Percentiles rank a stretch among this genome's conserved stretches.
Conservation (phyloP, 2,888 invertebrate species). For the Phasia obesa region DNA sequence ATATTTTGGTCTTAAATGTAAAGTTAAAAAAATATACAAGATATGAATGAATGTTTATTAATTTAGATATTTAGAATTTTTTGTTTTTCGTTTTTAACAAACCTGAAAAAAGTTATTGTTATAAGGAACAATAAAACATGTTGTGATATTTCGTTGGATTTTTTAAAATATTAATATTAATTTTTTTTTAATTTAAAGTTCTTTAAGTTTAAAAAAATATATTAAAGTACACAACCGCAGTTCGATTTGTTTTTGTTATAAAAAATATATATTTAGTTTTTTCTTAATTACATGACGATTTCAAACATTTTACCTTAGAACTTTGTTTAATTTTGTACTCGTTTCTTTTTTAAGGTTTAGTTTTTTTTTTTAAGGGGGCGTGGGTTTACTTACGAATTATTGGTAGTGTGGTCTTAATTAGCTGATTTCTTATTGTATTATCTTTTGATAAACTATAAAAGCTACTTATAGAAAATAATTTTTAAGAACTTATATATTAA, state of each 20-base stretch:
- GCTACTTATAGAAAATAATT: slow-evolving; percentile 17
- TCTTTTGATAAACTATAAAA: slow-evolving; percentile 17
- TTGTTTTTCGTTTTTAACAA: not conserved
- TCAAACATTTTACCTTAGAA: slow-evolving; percentile 38
- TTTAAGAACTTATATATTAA: slow-evolving; percentile 1
- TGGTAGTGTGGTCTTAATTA: slow-evolving; percentile 67
- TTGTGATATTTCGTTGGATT: slow-evolving; percentile 78
- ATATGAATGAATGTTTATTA: slow-evolving; percentile 41
- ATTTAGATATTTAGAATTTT: slow-evolving; percentile 16
- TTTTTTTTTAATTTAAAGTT: not conserved
- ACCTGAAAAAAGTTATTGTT: slow-evolving; percentile 65
- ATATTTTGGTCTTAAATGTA: not conserved
- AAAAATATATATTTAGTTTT: slow-evolving; percentile 48
- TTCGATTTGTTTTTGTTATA: slow-evolving; percentile 70
- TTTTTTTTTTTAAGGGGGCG: not conserved
- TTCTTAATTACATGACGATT: slow-evolving; percentile 9
- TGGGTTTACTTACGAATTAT: slow-evolving; percentile 50
- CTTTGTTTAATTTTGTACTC: slow-evolving; percentile 62
- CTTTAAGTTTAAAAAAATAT: slow-evolving; percentile 9
- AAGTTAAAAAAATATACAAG: slow-evolving; percentile 27
- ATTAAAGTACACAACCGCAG: slow-evolving; percentile 80
- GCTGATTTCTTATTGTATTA: slow-evolving; percentile 58
- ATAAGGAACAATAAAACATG: slow-evolving; percentile 79
- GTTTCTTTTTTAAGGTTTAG: slow-evolving; percentile 50
- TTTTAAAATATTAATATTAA: slow-evolving; percentile 2